These are phyloP conservation scores for Bruchidius siliquastri DNA, from an alignment of 2,888 invertebrate genomes.

Conservation along the genomic window DNA sequence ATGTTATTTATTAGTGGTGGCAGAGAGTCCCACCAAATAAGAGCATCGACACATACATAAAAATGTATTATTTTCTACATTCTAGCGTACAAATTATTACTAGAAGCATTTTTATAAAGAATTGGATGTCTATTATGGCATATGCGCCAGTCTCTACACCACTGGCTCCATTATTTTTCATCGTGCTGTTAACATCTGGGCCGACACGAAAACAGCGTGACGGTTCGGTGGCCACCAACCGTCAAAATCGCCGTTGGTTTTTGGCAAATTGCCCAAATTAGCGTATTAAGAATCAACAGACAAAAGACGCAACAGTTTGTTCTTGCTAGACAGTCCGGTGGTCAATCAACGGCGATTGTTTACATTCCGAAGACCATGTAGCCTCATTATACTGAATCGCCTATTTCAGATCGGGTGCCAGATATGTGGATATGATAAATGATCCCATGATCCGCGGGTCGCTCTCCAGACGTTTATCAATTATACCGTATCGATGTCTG, in stretches of 20 bases:
- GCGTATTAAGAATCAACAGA: background rate
- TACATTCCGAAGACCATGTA: background rate
- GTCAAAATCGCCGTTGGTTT: background rate
- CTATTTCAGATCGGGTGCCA: background rate
- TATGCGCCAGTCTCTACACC: too few species aligned
- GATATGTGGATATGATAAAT: background rate
- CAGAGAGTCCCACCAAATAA: too few species aligned
- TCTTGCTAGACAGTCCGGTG: background rate
- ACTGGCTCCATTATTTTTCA: background rate
- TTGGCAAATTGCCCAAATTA: background rate
- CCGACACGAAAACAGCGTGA: background rate
- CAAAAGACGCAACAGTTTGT: background rate
- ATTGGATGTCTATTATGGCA: too few species aligned
- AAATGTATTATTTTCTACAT: too few species aligned
- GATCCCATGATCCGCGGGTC: background rate
- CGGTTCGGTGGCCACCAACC: background rate
- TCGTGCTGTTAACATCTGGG: background rate
- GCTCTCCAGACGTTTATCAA: background rate
- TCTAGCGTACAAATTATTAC: too few species aligned
- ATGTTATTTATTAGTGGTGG: too few species aligned
- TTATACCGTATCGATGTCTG: background rate
- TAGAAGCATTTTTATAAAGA: too few species aligned
- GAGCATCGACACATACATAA: too few species aligned
- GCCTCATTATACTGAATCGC: background rate
- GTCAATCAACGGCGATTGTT: background rate